phyloP scores from a whole-genome alignment of 35 echinoderm and acorn worm species.

The Acanthaster planci region DNA sequence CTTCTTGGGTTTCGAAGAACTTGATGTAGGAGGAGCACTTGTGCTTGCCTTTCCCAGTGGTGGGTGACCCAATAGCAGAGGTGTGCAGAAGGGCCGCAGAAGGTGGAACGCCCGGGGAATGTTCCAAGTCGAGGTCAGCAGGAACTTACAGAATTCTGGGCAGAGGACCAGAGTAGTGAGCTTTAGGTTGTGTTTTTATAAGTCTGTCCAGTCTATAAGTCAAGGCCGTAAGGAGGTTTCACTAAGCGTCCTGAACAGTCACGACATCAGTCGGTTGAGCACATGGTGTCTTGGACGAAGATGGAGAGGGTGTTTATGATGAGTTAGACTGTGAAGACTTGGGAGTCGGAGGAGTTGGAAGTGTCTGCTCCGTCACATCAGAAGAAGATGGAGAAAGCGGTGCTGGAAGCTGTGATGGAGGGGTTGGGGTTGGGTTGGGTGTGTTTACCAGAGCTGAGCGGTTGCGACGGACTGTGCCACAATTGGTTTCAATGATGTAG shows the following conservation, averaged over 20 bases:
- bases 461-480: slow-evolving; percentile 12
- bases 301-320: not conserved
- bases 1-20: no score
- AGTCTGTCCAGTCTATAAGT: no score
- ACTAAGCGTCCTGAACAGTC: not conserved
- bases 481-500: slow-evolving; percentile 24
- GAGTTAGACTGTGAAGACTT: not conserved
- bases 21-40: no score
- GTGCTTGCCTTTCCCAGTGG: no score
- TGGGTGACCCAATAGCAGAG: no score
- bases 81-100: no score
- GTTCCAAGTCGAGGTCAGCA: no score
- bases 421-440: not conserved
- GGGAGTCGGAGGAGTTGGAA: not conserved
- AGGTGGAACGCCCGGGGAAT: no score
- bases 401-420: not conserved
- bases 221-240: no score
- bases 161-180: no score
- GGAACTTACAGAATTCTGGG: no score
- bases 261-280: not conserved
- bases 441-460: slow-evolving; percentile 1
- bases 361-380: not conserved
- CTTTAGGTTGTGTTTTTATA: no score
- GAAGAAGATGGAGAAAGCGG: not conserved
- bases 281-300: not conserved